phyloP scores from a whole-genome alignment of 2,113 vertebrate species.

The Dendropsophus ebraccatus region DNA sequence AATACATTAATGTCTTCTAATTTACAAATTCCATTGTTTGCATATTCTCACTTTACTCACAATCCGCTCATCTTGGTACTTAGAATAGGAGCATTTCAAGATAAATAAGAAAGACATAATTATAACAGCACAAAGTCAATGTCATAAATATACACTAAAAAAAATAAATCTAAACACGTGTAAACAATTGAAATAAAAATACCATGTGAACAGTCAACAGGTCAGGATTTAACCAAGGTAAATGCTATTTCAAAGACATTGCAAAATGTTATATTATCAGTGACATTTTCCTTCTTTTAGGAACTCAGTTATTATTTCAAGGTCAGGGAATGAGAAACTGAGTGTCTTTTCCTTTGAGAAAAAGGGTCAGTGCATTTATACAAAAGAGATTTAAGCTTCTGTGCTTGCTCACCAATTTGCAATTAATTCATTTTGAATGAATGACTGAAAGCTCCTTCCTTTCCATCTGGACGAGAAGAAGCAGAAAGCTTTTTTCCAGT shows the following conservation, averaged over 20 bases:
- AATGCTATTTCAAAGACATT: slow-evolving; percentile 61
- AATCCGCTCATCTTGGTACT: not conserved
- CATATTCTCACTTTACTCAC: not conserved
- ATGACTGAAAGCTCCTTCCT: slow-evolving; percentile 67
- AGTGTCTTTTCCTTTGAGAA: slow-evolving; percentile 72
- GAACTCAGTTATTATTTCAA: slow-evolving; percentile 75
- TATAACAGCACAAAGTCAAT: too few relatives aligned
- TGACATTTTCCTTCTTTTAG: slow-evolving; percentile 74
- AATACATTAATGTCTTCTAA: not conserved
- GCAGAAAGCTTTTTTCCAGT: slow-evolving; percentile 61
- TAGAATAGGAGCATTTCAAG: not conserved
- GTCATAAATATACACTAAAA: not conserved
- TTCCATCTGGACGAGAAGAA: slow-evolving; percentile 73
- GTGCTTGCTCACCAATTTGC: slow-evolving; percentile 69
- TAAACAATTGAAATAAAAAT: not conserved
- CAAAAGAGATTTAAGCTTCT: slow-evolving; percentile 77
- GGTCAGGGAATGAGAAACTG: slow-evolving; percentile 72
- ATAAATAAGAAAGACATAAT: too few relatives aligned
- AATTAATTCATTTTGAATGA: slow-evolving; percentile 77
- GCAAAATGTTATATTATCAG: slow-evolving; percentile 68
- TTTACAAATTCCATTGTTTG: not conserved
- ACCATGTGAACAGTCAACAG: not conserved
- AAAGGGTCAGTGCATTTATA: slow-evolving; percentile 76
- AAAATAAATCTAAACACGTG: not conserved
- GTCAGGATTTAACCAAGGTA: slow-evolving; percentile 67